Conservation (phyloP, 2,888 invertebrate genomes). For the Listrodromus nycthemerus region DNA sequence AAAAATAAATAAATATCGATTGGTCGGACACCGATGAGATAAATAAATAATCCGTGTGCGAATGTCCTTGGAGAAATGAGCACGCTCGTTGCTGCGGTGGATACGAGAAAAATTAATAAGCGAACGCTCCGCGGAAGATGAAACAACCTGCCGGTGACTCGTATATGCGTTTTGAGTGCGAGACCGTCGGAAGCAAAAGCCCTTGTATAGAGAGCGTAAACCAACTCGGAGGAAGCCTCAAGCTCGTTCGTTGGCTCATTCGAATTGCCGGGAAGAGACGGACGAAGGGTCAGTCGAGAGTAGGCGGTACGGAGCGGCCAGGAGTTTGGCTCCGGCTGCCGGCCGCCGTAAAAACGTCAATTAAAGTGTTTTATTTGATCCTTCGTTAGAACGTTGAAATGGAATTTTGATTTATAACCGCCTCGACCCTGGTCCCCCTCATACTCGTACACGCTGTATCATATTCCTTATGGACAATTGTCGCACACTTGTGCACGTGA, state of each 20-base stretch:
- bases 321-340: constrained; percentile 81
- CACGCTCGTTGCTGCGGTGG: too few relatives aligned
- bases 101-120: not conserved
- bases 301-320: constrained; percentile 74
- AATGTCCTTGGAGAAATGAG: too few relatives aligned
- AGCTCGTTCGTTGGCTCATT: constrained; percentile 50
- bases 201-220: constrained; percentile 53
- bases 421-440: constrained; percentile 68
- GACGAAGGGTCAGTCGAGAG: constrained; percentile 58
- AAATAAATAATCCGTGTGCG: too few relatives aligned
- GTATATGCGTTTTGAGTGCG: constrained; percentile 4
- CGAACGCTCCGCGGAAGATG: not conserved
- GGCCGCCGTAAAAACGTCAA: constrained; percentile 85
- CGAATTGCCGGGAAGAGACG: constrained; percentile 28
- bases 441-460: constrained; percentile 42
- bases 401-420: constrained; percentile 84
- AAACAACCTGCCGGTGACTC: constrained; percentile 36
- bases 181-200: constrained; percentile 21
- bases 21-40: too few relatives aligned
- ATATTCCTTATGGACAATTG: not conserved
- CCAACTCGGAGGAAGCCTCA: constrained; percentile 50
- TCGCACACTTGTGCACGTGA: not conserved
- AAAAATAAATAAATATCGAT: too few relatives aligned
- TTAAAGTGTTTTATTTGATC: constrained; percentile 85
- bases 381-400: constrained; percentile 85